These are phyloP conservation scores for Hydrolagus affinis DNA, from an alignment of 2,113 vertebrate genomes.

Conservation along the genomic window DNA sequence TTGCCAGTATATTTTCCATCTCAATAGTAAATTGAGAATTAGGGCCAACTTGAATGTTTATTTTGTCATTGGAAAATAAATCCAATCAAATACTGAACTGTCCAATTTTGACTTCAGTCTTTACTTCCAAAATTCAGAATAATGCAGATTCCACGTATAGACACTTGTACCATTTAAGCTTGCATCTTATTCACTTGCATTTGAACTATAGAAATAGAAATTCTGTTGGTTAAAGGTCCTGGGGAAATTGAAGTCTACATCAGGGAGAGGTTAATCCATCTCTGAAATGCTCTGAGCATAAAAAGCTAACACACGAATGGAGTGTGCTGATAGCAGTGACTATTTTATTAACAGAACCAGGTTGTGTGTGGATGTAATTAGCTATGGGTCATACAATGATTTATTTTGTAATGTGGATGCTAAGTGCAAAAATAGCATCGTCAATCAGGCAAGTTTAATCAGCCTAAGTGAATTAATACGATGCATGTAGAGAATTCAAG, in stretches of 20 bases:
- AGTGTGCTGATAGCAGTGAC: background rate
- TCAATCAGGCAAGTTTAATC: background rate
- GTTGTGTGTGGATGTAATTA: background rate
- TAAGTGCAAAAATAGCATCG: background rate
- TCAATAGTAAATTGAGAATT: background rate
- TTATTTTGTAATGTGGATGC: background rate
- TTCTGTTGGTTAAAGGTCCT: background rate
- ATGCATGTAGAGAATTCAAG: background rate
- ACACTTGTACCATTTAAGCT: background rate
- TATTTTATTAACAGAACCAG: background rate
- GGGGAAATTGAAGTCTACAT: background rate
- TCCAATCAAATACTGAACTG: background rate
- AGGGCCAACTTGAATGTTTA: too few species aligned
- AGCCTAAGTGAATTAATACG: background rate
- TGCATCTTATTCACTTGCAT: background rate
- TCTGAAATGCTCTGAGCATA: background rate
- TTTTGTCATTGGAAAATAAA: background rate
- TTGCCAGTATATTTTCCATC: background rate
- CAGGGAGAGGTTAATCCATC: background rate
- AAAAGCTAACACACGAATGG: slow-evolving; percentile 7
- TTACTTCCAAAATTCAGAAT: background rate
- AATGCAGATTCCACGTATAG: background rate
- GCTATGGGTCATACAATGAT: background rate
- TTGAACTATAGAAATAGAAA: background rate
- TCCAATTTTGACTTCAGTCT: background rate